phyloP scores from a whole-genome alignment of 2,113 vertebrate species.

The Heteronetta atricapilla region DNA sequence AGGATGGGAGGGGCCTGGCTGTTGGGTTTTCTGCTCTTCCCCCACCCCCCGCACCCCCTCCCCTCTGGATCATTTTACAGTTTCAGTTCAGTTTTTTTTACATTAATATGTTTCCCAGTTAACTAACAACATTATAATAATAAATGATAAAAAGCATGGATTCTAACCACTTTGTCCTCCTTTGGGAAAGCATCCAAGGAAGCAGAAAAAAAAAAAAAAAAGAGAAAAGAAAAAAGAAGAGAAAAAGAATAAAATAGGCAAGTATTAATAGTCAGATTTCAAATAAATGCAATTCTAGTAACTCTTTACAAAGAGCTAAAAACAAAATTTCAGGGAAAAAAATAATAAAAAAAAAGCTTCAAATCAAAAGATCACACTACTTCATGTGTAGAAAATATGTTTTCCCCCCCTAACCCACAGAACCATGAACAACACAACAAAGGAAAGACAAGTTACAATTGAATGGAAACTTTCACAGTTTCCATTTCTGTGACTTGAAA shows the following conservation, averaged over 20 bases:
- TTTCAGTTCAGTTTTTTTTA: constrained; percentile 13
- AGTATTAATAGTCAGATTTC: constrained; percentile 65
- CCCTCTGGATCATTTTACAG: constrained; percentile 2
- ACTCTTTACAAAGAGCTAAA: constrained; percentile 43
- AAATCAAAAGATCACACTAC: constrained; percentile 20
- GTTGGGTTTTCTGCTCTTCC: not conserved
- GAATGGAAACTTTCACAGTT: not conserved
- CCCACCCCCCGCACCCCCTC: not conserved
- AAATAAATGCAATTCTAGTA: constrained; percentile 62
- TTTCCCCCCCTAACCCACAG: not conserved
- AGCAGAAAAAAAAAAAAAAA: constrained; percentile 86
- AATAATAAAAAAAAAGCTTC: not conserved
- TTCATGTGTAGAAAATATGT: not conserved
- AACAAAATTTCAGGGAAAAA: not conserved
- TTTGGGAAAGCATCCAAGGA: constrained; percentile 96
- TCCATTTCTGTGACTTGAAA: not conserved
- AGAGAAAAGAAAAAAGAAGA: constrained; percentile 74
- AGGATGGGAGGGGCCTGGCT: not conserved
- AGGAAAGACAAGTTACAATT: constrained; percentile 8
- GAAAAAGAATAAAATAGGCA: constrained; percentile 75
- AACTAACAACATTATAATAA: constrained; percentile 70
- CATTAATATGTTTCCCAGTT: constrained; percentile 45
- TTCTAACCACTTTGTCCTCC: constrained; percentile 99
- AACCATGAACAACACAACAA: constrained; percentile 4
- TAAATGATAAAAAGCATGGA: constrained; percentile 82